These are phyloP conservation scores for Pantherophis vulpinus DNA, from an alignment of 2,797 vertebrate genomes.

Conservation along the genomic window DNA sequence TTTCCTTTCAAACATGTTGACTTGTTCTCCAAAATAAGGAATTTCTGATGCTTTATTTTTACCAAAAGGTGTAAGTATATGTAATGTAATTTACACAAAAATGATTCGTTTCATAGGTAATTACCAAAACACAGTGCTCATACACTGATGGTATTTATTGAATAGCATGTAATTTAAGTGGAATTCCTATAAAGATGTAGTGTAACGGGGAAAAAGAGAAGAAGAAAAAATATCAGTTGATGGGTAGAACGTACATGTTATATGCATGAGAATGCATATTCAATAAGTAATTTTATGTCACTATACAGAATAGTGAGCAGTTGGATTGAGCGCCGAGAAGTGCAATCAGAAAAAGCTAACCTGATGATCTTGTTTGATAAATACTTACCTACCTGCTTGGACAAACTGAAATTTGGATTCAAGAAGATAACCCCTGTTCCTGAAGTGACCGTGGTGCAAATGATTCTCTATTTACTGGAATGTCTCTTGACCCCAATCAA, in stretches of 20 bases:
- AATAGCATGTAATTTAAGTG: background rate
- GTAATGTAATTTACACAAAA: background rate
- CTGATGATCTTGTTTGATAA: constrained; percentile 74
- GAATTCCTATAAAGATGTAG: background rate
- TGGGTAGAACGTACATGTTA: background rate
- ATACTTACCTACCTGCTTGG: constrained; percentile 73
- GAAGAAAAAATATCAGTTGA: background rate
- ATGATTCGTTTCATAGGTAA: background rate
- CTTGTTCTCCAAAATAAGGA: background rate
- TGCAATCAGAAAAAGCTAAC: constrained; percentile 71
- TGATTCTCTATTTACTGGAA: constrained; percentile 64
- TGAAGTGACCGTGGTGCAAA: constrained; percentile 67
- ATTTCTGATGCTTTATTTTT: background rate
- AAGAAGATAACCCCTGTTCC: constrained; percentile 72
- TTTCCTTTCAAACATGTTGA: background rate
- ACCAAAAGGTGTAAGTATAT: background rate
- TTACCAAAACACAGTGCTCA: background rate
- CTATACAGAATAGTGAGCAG: constrained; percentile 68
- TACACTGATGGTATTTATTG: background rate
- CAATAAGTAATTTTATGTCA: background rate
- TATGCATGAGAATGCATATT: background rate
- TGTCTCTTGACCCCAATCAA: constrained; percentile 68
- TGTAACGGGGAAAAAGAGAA: background rate
- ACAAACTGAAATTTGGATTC: constrained; percentile 69
- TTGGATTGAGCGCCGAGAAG: constrained; percentile 71